phyloP scores from a whole-genome alignment of 2,888 invertebrate genomes.

The Hanleya hanleyi region DNA sequence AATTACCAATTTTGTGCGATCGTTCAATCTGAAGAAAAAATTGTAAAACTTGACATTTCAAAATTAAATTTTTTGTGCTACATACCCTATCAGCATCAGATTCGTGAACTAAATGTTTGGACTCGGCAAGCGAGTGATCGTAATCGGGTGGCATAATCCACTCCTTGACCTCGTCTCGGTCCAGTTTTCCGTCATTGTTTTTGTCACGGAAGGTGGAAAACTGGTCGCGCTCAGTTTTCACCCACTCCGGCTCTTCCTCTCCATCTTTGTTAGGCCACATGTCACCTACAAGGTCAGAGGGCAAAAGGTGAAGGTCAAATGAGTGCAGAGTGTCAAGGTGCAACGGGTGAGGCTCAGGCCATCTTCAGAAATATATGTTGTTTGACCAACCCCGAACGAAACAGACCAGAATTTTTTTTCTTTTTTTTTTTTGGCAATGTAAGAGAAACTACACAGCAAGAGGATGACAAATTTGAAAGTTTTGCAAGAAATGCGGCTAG shows the following conservation, averaged over 20 bases:
- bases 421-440: too few relatives aligned
- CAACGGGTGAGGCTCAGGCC: neutral
- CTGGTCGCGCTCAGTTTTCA: constrained; percentile 92
- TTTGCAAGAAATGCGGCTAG: too few relatives aligned
- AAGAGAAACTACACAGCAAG: too few relatives aligned
- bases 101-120: constrained; percentile 94
- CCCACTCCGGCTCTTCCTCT: constrained; percentile 92
- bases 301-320: constrained; percentile 35
- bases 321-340: neutral
- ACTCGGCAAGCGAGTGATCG: constrained; percentile 97
- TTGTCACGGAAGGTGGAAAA: constrained; percentile 87
- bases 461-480: too few relatives aligned
- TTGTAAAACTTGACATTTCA: too few relatives aligned
- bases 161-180: constrained; percentile 84
- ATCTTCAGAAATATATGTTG: too few relatives aligned
- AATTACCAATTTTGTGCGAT: too few relatives aligned
- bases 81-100: constrained; percentile 87
- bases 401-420: too few relatives aligned
- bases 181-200: constrained; percentile 89
- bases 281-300: constrained; percentile 77
- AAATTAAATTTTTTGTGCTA: too few relatives aligned
- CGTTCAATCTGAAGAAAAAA: too few relatives aligned
- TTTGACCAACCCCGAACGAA: too few relatives aligned
- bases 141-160: constrained; percentile 98
- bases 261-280: constrained; percentile 82